Percentiles rank a stretch among this genome's conserved stretches.
Conservation (phyloP, 2,797 vertebrate species). For the Gadopsis bispinosus region DNA sequence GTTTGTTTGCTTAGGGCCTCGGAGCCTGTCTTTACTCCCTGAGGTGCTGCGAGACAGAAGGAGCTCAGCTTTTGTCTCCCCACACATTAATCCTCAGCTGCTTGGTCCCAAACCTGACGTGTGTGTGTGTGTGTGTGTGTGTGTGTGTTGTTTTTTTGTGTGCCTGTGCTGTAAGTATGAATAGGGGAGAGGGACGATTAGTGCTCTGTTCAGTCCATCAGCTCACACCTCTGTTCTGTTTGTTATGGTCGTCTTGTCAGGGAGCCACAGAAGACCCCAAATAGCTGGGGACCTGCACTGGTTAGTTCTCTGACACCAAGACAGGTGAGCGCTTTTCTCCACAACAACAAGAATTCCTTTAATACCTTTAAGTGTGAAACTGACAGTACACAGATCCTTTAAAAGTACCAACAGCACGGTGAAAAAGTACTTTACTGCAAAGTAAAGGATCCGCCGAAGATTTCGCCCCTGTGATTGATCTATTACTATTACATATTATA, state of each 20-base stretch:
- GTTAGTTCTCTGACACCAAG: slow-evolving; percentile 54
- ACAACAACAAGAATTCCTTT: slow-evolving; percentile 41
- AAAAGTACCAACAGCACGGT: neutral
- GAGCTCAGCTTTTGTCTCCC: slow-evolving; percentile 66
- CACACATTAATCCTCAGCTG: slow-evolving; percentile 67
- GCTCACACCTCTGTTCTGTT: slow-evolving; percentile 77
- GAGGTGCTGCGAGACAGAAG: slow-evolving; percentile 67
- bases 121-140: slow-evolving; percentile 33
- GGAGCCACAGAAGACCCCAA: slow-evolving; percentile 60
- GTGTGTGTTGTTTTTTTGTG: slow-evolving; percentile 17
- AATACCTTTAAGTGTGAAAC: slow-evolving; percentile 42
- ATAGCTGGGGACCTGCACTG: slow-evolving; percentile 51
- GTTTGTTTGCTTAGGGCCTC: slow-evolving; percentile 65
- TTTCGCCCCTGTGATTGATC: neutral
- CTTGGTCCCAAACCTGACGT: slow-evolving; percentile 56
- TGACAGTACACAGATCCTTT: neutral
- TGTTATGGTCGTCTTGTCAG: slow-evolving; percentile 79
- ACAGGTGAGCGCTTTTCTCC: slow-evolving; percentile 59
- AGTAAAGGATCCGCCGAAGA: neutral
- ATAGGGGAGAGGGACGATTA: slow-evolving; percentile 50
- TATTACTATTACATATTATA: neutral
- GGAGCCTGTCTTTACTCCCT: slow-evolving; percentile 46
- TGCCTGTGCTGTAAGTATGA: slow-evolving; percentile 40
- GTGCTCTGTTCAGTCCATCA: slow-evolving; percentile 61
- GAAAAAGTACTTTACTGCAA: neutral